A percentile compares a stretch with the other conserved stretches of the same genome.
phyloP scores from a whole-genome alignment of 1,140 invertebrate species.

The Phthorimaea operculella region DNA sequence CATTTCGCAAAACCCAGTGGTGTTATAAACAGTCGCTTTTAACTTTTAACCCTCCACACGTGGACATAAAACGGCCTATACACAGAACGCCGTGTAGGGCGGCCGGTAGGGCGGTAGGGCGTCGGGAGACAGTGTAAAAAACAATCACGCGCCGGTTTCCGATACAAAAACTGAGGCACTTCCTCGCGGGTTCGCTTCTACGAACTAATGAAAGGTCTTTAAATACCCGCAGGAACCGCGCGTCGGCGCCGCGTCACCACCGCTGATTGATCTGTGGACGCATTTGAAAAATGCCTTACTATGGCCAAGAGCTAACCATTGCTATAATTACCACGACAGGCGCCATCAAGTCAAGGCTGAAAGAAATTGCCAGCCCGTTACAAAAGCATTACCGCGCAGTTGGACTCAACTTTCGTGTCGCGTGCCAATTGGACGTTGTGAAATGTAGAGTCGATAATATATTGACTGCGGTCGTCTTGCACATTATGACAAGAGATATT shows the following conservation, averaged over 20 bases:
- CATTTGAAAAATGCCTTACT: slow-evolving; percentile 28
- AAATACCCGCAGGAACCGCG: slow-evolving; percentile 51
- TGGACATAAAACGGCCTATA: slow-evolving; percentile 20
- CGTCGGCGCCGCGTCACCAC: slow-evolving; percentile 40
- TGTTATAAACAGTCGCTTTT: not conserved
- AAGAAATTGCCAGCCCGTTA: not conserved
- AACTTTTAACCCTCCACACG: not conserved
- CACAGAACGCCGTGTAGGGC: slow-evolving; percentile 14
- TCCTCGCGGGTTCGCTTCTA: slow-evolving; percentile 51
- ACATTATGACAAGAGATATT: not conserved
- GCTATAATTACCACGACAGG: not conserved
- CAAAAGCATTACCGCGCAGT: too few species aligned
- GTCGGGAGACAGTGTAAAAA: slow-evolving; percentile 33
- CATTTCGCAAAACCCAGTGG: too few species aligned
- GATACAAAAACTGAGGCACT: slow-evolving; percentile 55
- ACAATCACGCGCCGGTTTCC: slow-evolving; percentile 44
- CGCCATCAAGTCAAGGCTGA: not conserved
- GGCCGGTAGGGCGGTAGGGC: slow-evolving; percentile 4
- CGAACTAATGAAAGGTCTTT: slow-evolving; percentile 62
- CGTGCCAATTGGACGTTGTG: too few species aligned
- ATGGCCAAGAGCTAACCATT: not conserved
- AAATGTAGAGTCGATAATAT: too few species aligned
- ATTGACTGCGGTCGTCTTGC: not conserved
- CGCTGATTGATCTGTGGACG: slow-evolving; percentile 51
- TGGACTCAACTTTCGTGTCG: too few species aligned